phyloP scores from a whole-genome alignment of 2,113 vertebrate genomes.

The Harpagus bidentatus region DNA sequence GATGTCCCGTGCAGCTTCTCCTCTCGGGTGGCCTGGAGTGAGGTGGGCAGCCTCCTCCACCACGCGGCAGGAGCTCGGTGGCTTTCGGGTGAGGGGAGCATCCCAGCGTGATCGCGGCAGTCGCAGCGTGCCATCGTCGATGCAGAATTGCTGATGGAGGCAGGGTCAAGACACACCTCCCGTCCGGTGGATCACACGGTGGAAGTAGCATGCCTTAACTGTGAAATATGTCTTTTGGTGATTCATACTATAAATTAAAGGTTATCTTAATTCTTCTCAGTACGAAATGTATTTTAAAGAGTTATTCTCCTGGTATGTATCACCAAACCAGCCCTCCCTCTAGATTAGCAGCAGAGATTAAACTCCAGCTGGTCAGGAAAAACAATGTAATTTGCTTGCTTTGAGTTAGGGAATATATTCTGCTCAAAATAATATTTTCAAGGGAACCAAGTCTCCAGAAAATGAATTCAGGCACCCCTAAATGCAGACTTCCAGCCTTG shows the following conservation, averaged over 20 bases:
- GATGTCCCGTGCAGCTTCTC: background rate
- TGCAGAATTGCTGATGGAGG: background rate
- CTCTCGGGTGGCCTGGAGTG: background rate
- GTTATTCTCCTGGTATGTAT: conserved; percentile 11
- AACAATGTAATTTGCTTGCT: background rate
- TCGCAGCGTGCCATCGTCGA: background rate
- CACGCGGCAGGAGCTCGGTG: background rate
- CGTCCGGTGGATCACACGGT: background rate
- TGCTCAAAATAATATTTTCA: background rate
- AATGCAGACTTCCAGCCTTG: background rate
- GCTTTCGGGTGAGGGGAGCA: background rate
- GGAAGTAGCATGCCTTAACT: background rate
- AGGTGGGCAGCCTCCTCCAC: background rate
- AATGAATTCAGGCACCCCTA: background rate
- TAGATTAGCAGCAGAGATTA: background rate
- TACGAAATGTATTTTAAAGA: conserved; percentile 26
- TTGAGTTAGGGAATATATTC: background rate
- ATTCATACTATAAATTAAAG: conserved; percentile 54
- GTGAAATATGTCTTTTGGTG: conserved; percentile 19
- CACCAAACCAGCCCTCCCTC: background rate
- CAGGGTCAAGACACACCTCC: background rate
- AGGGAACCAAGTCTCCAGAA: background rate
- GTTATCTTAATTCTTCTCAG: conserved; percentile 30
- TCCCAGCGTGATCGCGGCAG: rapidly evolving
- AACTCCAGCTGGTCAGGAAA: background rate